Evolutionary conservation across 1,140 invertebrate genomes (phyloP).

Genomic region (Drosophila gunungcola): DNA sequence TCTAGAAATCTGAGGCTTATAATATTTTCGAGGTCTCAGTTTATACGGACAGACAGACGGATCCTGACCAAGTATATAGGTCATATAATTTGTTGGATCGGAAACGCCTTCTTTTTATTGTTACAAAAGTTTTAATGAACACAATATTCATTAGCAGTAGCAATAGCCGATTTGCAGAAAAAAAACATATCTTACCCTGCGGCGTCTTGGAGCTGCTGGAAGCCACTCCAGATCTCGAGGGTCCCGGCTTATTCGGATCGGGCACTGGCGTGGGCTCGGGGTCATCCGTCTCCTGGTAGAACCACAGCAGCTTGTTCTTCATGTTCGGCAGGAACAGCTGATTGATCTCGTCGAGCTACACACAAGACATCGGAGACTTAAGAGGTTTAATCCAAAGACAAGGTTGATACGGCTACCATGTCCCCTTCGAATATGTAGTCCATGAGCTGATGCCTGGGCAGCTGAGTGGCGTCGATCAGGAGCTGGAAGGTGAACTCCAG

Average conservation of each 20-base stretch:
- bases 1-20: no score
- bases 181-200: slow-evolving; percentile 56
- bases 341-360: slow-evolving; percentile 93
- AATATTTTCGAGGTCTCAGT: no score
- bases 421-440: slow-evolving; percentile 95
- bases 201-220: slow-evolving; percentile 83
- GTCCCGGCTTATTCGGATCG: slow-evolving; percentile 85
- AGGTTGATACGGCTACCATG: slow-evolving; percentile 87
- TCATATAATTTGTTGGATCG: no score
- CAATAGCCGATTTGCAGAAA: no score
- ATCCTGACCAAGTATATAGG: no score
- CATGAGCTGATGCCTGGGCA: slow-evolving; percentile 93
- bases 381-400: background rate
- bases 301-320: slow-evolving; percentile 95
- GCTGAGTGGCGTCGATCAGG: slow-evolving; percentile 91
- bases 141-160: no score
- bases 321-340: slow-evolving; percentile 94
- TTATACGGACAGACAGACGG: no score
- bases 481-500: slow-evolving; percentile 95
- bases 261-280: slow-evolving; percentile 86
- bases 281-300: slow-evolving; percentile 94
- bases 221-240: slow-evolving; percentile 76
- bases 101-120: no score
- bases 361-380: slow-evolving; percentile 24
- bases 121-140: no score